These are phyloP conservation scores for Amphipyra tragopoginis DNA, from an alignment of 2,888 invertebrate species.

Conservation along the genomic window DNA sequence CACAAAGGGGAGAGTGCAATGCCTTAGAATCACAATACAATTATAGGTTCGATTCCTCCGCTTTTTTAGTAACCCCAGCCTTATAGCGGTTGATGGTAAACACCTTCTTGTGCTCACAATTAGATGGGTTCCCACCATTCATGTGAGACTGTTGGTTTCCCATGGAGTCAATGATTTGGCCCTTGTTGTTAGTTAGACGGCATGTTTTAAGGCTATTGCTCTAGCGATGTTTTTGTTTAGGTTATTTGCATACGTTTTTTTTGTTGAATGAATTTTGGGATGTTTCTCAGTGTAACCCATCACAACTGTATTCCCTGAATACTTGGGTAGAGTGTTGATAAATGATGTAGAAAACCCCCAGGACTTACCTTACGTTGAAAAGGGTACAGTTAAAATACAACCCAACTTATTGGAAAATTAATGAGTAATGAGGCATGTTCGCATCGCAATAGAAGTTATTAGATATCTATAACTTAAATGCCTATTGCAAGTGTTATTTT, in stretches of 20 bases:
- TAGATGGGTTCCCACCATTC: slow-evolving; percentile 67
- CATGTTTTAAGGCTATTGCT: slow-evolving; percentile 21
- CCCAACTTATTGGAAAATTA: background rate
- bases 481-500: slow-evolving; percentile 3
- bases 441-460: slow-evolving; percentile 9
- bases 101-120: slow-evolving; percentile 57
- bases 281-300: too few relatives aligned
- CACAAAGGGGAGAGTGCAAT: slow-evolving; percentile 28
- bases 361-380: too few relatives aligned
- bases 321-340: too few relatives aligned
- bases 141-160: slow-evolving; percentile 56
- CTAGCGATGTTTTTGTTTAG: background rate
- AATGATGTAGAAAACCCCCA: too few relatives aligned
- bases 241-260: slow-evolving; percentile 26
- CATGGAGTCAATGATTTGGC: slow-evolving; percentile 65
- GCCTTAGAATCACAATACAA: slow-evolving; percentile 35
- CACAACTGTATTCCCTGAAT: too few relatives aligned
- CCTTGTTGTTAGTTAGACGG: slow-evolving; percentile 29
- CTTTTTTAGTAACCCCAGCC: slow-evolving; percentile 37
- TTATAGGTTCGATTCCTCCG: slow-evolving; percentile 23
- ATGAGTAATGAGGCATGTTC: background rate
- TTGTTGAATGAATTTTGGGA: too few relatives aligned
- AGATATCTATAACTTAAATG: background rate
- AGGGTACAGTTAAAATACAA: too few relatives aligned
- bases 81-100: slow-evolving; percentile 43